phyloP scores from a whole-genome alignment of 2,888 invertebrate genomes.

The Luperina testacea region DNA sequence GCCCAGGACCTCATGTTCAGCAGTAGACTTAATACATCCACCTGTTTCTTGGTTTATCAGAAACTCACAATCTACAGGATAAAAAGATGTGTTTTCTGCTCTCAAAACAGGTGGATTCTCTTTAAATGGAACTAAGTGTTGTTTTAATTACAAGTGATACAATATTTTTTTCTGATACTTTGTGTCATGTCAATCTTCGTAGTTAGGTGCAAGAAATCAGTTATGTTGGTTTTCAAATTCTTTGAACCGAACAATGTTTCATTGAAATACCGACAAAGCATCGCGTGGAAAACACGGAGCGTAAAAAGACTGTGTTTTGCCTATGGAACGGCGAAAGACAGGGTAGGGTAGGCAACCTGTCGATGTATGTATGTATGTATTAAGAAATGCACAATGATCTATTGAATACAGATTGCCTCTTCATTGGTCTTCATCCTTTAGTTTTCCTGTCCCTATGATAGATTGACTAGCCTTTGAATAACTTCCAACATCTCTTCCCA shows the following conservation, averaged over 20 bases:
- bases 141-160: background rate
- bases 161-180: background rate
- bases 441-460: background rate
- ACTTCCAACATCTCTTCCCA: no score
- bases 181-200: background rate
- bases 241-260: conserved; percentile 55
- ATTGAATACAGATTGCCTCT: background rate
- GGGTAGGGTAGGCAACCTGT: background rate
- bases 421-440: background rate
- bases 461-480: no score
- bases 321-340: conserved; percentile 13
- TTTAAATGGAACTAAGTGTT: background rate
- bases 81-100: background rate
- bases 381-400: background rate
- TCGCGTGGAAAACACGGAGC: conserved; percentile 44
- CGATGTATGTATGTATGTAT: background rate
- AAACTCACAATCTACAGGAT: background rate
- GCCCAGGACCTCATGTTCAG: background rate
- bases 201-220: conserved; percentile 26
- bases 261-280: conserved; percentile 56
- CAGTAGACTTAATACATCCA: background rate
- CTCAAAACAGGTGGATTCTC: no score
- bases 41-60: background rate
- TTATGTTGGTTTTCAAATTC: conserved; percentile 48
- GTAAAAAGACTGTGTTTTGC: conserved; percentile 44